Evolutionary conservation across 2,797 vertebrate genomes (phyloP).

Genomic region (Coccyzus lansbergi): DNA sequence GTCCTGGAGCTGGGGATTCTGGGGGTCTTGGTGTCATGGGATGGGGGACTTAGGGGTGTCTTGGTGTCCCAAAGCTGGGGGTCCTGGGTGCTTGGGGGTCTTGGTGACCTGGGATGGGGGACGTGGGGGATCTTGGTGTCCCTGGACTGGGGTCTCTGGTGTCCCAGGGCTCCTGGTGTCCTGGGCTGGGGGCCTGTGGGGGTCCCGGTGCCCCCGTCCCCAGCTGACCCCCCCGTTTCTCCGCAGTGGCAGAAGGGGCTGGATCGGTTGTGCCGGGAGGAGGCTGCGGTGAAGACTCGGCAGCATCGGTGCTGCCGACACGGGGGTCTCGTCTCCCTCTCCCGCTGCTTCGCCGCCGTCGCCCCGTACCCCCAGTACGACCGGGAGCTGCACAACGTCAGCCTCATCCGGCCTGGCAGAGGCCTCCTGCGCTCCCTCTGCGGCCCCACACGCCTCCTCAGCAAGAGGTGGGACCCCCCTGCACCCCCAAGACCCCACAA

Average conservation of each 20-base stretch:
- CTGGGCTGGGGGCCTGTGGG: no score
- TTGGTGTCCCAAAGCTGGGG: no score
- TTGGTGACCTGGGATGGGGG: no score
- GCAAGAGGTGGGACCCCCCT: constrained; percentile 61
- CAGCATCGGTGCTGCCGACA: constrained; percentile 66
- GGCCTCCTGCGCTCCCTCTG: constrained; percentile 70
- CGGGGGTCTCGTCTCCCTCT: neutral
- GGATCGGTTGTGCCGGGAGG: constrained; percentile 51
- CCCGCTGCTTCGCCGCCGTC: constrained; percentile 63
- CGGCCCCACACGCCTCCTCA: constrained; percentile 44
- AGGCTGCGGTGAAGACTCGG: constrained; percentile 54
- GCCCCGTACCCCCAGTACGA: constrained; percentile 76
- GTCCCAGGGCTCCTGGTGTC: no score
- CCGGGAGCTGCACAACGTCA: constrained; percentile 63
- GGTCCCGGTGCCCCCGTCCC: no score
- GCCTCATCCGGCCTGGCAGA: constrained; percentile 58
- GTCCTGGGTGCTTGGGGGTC: no score
- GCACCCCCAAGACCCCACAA: no score
- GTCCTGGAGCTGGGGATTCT: no score
- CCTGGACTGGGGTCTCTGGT: no score
- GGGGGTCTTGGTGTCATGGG: no score
- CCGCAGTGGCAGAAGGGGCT: constrained; percentile 73
- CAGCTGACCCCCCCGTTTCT: neutral
- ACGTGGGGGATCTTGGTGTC: no score
- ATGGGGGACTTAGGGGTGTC: no score